Evolutionary conservation across 2,797 vertebrate species (phyloP).

Genomic region (Brachymystax lenok): DNA sequence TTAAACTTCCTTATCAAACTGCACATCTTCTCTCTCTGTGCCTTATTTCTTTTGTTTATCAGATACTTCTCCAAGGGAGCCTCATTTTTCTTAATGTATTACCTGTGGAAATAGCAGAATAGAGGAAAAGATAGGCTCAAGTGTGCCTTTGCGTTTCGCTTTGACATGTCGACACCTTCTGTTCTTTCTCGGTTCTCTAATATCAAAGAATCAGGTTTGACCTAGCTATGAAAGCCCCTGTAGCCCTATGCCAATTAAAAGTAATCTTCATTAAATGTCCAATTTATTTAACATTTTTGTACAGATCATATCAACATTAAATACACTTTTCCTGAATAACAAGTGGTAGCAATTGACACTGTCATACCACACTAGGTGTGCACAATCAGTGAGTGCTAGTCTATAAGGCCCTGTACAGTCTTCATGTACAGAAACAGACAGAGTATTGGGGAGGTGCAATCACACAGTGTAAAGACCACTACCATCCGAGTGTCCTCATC

Average conservation of each 20-base stretch:
- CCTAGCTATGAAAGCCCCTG: not conserved
- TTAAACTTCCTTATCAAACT: slow-evolving; percentile 65
- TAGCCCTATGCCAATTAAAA: not conserved
- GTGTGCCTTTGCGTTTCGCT: not conserved
- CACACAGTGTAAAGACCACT: slow-evolving; percentile 49
- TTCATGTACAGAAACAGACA: slow-evolving; percentile 38
- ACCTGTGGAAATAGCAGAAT: slow-evolving; percentile 1
- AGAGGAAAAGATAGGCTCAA: not conserved
- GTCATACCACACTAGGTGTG: not conserved
- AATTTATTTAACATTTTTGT: not conserved
- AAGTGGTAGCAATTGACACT: not conserved
- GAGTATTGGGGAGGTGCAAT: slow-evolving; percentile 56
- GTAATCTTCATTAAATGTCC: not conserved
- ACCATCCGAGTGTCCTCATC: slow-evolving; percentile 74
- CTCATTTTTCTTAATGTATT: slow-evolving; percentile 43
- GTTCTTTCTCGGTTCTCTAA: not conserved
- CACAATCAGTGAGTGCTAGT: not conserved
- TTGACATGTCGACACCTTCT: not conserved
- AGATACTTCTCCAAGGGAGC: slow-evolving; percentile 7
- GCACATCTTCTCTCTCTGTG: slow-evolving; percentile 41
- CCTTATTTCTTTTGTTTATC: slow-evolving; percentile 58
- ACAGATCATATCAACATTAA: not conserved
- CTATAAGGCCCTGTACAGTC: not conserved
- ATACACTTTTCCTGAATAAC: not conserved
- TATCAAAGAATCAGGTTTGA: not conserved